phyloP scores from a whole-genome alignment of 2,888 invertebrate genomes.

The Nysson spinosus region DNA sequence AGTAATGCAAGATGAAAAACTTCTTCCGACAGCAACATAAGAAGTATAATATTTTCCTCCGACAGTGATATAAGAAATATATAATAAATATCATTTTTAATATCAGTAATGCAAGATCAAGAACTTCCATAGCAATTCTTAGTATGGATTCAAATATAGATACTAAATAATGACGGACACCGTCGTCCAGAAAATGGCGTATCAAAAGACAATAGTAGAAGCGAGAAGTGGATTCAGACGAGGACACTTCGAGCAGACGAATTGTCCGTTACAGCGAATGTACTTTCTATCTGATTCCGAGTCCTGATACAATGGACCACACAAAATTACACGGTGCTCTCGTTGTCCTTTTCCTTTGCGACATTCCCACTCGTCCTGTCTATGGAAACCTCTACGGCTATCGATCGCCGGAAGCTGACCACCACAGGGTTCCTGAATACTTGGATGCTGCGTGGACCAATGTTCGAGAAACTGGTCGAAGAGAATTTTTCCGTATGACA shows the following conservation, averaged over 20 bases:
- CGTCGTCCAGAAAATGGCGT: too few species aligned
- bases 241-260: conserved; percentile 43
- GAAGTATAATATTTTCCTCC: too few species aligned
- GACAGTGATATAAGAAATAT: too few species aligned
- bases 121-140: too few species aligned
- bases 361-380: conserved; percentile 9
- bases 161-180: too few species aligned
- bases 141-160: too few species aligned
- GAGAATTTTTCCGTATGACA: neutral
- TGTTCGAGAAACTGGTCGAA: conserved; percentile 19
- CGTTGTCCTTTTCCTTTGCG: neutral
- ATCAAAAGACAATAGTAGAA: too few species aligned
- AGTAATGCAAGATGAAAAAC: too few species aligned
- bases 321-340: conserved; percentile 35
- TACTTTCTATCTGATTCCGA: conserved; percentile 42
- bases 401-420: conserved; percentile 51
- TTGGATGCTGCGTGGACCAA: too few species aligned
- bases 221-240: conserved; percentile 32
- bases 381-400: conserved; percentile 32
- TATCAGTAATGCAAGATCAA: too few species aligned
- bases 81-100: too few species aligned
- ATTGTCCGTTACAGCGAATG: conserved; percentile 43
- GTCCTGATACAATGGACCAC: conserved; percentile 44
- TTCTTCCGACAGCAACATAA: too few species aligned
- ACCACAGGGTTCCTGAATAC: conserved; percentile 33